Percentiles rank a stretch among this genome's conserved stretches.
Conservation (phyloP, 2,888 invertebrate species). For the Amphipoea oculea region DNA sequence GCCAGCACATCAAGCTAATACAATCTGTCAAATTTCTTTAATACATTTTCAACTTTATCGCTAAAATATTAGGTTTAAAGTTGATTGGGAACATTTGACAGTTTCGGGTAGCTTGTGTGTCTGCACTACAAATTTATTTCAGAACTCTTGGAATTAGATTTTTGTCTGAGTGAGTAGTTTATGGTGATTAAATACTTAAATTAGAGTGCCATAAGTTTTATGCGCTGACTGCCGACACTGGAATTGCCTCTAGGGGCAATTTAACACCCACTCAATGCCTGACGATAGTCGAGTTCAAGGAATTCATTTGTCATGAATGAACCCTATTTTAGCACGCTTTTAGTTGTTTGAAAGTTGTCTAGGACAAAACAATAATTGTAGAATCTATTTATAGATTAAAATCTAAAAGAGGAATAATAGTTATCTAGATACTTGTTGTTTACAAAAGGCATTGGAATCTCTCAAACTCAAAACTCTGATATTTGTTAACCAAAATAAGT, state of each 20-base stretch:
- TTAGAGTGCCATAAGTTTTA: slow-evolving; percentile 30
- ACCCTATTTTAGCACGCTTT: not conserved
- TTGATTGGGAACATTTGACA: too few species aligned
- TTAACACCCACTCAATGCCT: slow-evolving; percentile 16
- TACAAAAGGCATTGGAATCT: not conserved
- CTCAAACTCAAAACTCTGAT: not conserved
- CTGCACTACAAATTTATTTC: not conserved
- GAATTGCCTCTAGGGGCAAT: slow-evolving; percentile 15
- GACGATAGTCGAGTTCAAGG: slow-evolving; percentile 8
- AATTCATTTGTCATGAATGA: slow-evolving; percentile 8
- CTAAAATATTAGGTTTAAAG: too few species aligned
- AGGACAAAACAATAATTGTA: not conserved
- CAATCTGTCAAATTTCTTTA: too few species aligned
- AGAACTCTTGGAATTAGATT: not conserved
- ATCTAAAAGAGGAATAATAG: not conserved
- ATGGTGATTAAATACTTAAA: slow-evolving; percentile 33
- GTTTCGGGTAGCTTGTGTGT: too few species aligned
- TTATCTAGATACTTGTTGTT: not conserved
- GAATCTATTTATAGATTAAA: not conserved
- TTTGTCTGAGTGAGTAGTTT: not conserved
- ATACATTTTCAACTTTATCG: too few species aligned
- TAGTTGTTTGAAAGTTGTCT: slow-evolving; percentile 2
- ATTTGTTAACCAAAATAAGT: too few species aligned
- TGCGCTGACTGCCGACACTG: not conserved
- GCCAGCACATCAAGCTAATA: too few species aligned